Evolutionary conservation across 2,888 invertebrate species (phyloP).

Genomic region (Napeogenes inachia): DNA sequence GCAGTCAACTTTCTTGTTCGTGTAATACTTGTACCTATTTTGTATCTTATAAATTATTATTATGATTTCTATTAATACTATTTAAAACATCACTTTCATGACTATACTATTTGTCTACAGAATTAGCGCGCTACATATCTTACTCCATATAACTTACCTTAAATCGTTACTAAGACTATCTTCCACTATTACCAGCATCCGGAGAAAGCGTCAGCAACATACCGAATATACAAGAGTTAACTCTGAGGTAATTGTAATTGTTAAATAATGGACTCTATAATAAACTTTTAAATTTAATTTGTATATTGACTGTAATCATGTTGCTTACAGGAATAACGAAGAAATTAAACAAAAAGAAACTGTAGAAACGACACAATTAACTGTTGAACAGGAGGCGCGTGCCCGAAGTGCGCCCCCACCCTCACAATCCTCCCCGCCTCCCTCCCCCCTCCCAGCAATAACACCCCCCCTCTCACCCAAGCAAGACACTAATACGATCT

Average conservation of each 20-base stretch:
- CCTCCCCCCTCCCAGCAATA: conserved; percentile 38
- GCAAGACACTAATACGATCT: conserved; percentile 51
- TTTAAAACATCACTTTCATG: too few relatives aligned
- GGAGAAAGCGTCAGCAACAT: conserved; percentile 53
- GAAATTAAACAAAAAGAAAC: conserved; percentile 50
- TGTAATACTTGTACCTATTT: too few relatives aligned
- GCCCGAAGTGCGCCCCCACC: conserved; percentile 53
- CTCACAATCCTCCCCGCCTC: conserved; percentile 35
- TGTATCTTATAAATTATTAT: too few relatives aligned
- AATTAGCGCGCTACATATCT: not conserved
- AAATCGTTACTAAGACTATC: not conserved
- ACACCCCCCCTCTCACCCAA: conserved; percentile 38
- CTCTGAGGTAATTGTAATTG: conserved; percentile 44
- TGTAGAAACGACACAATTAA: conserved; percentile 50
- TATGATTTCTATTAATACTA: too few relatives aligned
- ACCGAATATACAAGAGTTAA: conserved; percentile 45
- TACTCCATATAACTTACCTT: not conserved
- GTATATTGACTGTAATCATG: too few relatives aligned
- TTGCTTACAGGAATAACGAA: conserved; percentile 29
- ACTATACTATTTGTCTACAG: too few relatives aligned
- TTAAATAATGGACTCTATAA: not conserved
- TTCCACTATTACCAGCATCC: conserved; percentile 47
- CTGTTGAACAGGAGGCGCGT: conserved; percentile 47
- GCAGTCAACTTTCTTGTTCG: too few relatives aligned
- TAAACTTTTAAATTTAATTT: conserved; percentile 8